Evolutionary conservation across 2,797 vertebrate genomes (phyloP), one percentile per base, ranked within the genome.

Genomic region (Enteromius mattozi): DNA sequence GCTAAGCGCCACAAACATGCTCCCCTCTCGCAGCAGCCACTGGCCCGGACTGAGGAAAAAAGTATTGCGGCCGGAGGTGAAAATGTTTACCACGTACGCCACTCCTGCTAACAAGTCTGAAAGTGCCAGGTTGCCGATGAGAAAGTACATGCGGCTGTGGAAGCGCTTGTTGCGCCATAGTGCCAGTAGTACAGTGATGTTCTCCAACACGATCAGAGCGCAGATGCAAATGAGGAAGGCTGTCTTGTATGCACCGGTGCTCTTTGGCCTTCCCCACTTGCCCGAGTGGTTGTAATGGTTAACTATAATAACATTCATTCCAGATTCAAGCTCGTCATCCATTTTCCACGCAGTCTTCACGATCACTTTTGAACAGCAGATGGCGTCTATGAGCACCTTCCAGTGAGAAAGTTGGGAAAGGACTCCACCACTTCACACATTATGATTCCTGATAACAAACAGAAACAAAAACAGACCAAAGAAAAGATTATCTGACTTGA

Each of bases 81-180:
- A 94, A 87, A 94, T 95, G 90, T 96, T 96, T 6, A 95, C 94
- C 76, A 95, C 88, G 2, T 96, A 96, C 63, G 95, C 94, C 88
- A 95, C 94, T 6, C 95, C 95, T 0, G 95, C 95, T 87, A 96
- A 89, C 86, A 96, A 87, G 92, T 96, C 95, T 0, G 95, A 95
- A 86, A 96, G 91, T 0, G 95, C 95, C 90, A 96, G 90, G 91
- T 96, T 96, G 35, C 94, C 94, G 5, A 96, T 95, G 69, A 96
- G 94, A 78, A 94, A 92, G 87, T 96, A 96, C 94, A 95, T 96
- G 84, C 94, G 94, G 37, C 93, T 95, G 90, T 96, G 95, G 89
- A 96, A 95, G 74, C 94, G 95, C 82, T 95, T 95, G 92, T 95
- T 95, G 79, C 92, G 92, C 92, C 94, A 95, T 21, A 96, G 91